Evolutionary conservation across 2,888 invertebrate species (phyloP).

Genomic region (Bimastos eiseni): DNA sequence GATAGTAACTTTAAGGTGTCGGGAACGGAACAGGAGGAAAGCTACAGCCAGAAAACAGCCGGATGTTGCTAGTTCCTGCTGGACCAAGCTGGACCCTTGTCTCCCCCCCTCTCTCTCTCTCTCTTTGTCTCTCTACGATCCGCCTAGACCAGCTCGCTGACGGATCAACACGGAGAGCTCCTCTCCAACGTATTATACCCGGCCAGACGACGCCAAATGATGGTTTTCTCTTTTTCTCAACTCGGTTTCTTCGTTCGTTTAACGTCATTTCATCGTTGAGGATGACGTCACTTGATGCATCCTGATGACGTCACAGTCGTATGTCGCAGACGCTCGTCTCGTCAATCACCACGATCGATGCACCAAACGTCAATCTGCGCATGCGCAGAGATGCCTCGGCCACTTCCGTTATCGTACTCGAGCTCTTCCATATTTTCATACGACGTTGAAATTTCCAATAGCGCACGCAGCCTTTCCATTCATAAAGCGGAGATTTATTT

Average conservation of each 20-base stretch:
- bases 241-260: not conserved
- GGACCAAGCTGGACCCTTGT: too few species aligned
- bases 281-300: not conserved
- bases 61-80: not conserved
- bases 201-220: not conserved
- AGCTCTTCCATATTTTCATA: not conserved
- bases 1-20: slow-evolving; percentile 17
- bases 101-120: not conserved
- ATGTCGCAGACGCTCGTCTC: too few species aligned
- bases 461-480: not conserved
- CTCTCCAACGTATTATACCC: too few species aligned
- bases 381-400: not conserved
- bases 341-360: not conserved
- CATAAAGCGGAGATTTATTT: slow-evolving; percentile 3
- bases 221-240: not conserved
- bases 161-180: not conserved
- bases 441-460: not conserved
- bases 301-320: not conserved
- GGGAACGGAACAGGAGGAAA: not conserved
- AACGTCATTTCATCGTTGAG: not conserved
- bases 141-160: not conserved
- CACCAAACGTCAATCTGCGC: not conserved
- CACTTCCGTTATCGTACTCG: not conserved
- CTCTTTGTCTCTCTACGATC: not conserved
- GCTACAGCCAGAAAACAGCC: not conserved